phyloP scores from a whole-genome alignment of 35 echinoderm and acorn worm genomes.

The Chiridota heheva region DNA sequence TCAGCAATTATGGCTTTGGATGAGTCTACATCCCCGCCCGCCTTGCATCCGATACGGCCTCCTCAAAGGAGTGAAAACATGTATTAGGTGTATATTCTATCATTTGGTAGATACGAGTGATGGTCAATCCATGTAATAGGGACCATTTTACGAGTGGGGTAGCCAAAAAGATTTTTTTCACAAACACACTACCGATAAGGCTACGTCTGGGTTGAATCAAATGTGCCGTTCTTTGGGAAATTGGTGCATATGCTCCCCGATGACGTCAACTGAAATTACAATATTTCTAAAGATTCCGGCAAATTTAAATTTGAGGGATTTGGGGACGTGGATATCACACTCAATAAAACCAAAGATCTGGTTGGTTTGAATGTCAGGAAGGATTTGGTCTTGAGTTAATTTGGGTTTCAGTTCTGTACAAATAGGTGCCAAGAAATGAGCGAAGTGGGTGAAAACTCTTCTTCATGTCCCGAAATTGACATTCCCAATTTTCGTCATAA shows the following conservation, averaged over 20 bases:
- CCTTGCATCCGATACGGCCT: slow-evolving; percentile 14
- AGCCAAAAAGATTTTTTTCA: slow-evolving; percentile 24
- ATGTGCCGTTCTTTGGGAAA: neutral
- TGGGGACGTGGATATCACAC: neutral
- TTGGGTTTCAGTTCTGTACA: neutral
- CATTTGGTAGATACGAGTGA: slow-evolving; percentile 10
- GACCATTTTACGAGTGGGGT: slow-evolving; percentile 30
- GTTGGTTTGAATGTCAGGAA: neutral
- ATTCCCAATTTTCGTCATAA: neutral
- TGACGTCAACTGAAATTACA: neutral
- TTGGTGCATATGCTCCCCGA: neutral
- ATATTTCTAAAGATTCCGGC: neutral
- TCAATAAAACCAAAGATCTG: neutral
- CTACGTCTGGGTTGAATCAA: neutral
- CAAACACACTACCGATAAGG: slow-evolving; percentile 45
- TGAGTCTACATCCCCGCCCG: neutral
- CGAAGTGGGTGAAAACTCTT: neutral
- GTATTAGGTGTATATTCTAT: neutral
- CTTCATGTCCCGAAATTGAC: neutral
- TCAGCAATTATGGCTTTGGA: no score
- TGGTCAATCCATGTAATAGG: neutral
- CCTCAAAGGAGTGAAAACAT: slow-evolving; percentile 10
- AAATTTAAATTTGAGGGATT: neutral
- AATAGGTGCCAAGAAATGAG: neutral
- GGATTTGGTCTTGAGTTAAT: neutral